These are phyloP conservation scores for Acanthiza pusilla DNA, from an alignment of 2,797 vertebrate genomes.

Conservation along the genomic window DNA sequence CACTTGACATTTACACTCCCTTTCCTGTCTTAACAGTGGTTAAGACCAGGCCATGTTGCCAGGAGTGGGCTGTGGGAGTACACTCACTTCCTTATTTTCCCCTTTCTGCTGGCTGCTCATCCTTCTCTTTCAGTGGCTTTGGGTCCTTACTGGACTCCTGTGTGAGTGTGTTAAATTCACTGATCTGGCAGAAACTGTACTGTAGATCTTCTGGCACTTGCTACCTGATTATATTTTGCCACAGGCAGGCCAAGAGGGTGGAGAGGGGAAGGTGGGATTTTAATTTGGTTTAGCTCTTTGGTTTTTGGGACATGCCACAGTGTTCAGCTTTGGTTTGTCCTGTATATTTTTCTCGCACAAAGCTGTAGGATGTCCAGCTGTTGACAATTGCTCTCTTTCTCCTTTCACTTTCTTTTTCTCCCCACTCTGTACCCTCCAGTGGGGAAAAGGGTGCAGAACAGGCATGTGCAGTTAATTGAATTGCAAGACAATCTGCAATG, in stretches of 20 bases:
- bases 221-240: background rate
- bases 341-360: background rate
- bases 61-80: background rate
- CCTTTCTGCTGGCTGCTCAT: background rate
- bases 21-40: background rate
- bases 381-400: background rate
- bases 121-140: background rate
- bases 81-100: background rate
- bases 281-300: background rate
- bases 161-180: background rate
- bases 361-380: background rate
- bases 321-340: background rate
- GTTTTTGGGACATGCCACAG: background rate
- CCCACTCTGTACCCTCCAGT: accelerated
- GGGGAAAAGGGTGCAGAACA: background rate
- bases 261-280: background rate
- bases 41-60: background rate
- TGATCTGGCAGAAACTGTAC: background rate
- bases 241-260: background rate
- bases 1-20: background rate
- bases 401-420: background rate
- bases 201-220: background rate
- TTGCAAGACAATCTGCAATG: background rate
- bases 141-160: background rate
- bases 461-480: background rate